A percentile compares a stretch with the other conserved stretches of the same genome.
Evolutionary conservation across 2,113 vertebrate species (phyloP).

Genomic region (Setophaga coronata): DNA sequence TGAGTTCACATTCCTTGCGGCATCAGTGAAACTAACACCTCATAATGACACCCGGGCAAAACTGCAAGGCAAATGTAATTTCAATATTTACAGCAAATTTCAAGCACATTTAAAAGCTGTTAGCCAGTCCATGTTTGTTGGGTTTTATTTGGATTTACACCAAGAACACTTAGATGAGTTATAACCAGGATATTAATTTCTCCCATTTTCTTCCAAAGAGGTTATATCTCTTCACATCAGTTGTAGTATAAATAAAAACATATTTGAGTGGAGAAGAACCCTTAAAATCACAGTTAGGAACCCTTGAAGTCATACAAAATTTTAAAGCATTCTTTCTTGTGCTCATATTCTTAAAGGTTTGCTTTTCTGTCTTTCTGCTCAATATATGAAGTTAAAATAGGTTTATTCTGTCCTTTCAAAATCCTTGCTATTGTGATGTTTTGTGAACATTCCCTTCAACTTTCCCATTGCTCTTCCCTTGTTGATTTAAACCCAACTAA

Average conservation of each 20-base stretch:
- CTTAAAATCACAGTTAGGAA: background rate
- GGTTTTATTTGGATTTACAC: conserved; percentile 19
- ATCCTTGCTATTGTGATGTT: background rate
- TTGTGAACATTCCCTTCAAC: background rate
- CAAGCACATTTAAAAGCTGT: conserved; percentile 9
- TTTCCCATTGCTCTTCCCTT: background rate
- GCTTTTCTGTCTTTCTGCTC: background rate
- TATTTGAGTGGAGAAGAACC: background rate
- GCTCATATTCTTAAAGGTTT: background rate
- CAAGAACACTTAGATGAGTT: background rate
- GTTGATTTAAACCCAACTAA: background rate
- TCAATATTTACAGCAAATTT: conserved; percentile 50
- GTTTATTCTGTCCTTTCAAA: background rate
- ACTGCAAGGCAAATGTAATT: conserved; percentile 41
- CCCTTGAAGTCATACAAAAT: background rate
- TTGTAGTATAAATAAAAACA: background rate
- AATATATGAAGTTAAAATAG: background rate
- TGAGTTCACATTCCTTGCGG: conserved; percentile 20
- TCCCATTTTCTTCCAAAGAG: background rate
- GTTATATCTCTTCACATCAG: background rate
- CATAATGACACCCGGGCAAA: conserved; percentile 15
- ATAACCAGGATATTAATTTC: background rate
- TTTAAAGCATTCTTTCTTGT: background rate
- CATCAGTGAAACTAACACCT: conserved; percentile 36
- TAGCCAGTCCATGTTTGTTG: background rate